phyloP scores from a whole-genome alignment of 2,888 invertebrate species.

The Steinernema scapterisci region DNA sequence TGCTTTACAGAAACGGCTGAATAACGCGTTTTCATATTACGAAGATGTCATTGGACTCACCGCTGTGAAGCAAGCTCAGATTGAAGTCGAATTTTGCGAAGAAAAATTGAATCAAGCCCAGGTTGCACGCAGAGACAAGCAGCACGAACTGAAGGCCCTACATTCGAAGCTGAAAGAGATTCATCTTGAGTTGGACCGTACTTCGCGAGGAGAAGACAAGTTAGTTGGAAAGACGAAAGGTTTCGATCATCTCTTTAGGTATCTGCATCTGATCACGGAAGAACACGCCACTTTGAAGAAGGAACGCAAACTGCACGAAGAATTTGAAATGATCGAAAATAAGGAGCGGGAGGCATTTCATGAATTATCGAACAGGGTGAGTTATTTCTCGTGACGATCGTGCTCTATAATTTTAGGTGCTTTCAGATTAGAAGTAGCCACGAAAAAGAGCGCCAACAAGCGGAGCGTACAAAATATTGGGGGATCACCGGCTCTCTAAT shows the following conservation, averaged over 20 bases:
- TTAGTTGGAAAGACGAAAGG: too few relatives aligned
- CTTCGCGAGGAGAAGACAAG: slow-evolving; percentile 72
- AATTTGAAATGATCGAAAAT: slow-evolving; percentile 76
- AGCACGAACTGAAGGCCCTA: slow-evolving; percentile 73
- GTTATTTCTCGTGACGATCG: not conserved
- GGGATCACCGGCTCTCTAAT: slow-evolving; percentile 78
- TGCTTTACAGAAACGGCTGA: too few relatives aligned
- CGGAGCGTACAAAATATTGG: slow-evolving; percentile 84
- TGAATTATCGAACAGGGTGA: slow-evolving; percentile 58
- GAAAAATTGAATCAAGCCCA: slow-evolving; percentile 76
- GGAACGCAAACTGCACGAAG: slow-evolving; percentile 71
- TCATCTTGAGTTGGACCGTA: slow-evolving; percentile 79
- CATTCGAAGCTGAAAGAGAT: slow-evolving; percentile 77
- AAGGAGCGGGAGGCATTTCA: slow-evolving; percentile 75
- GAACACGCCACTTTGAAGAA: slow-evolving; percentile 74
- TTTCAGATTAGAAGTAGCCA: slow-evolving; percentile 78
- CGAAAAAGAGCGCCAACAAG: slow-evolving; percentile 80
- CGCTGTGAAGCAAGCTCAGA: slow-evolving; percentile 79
- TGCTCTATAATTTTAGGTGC: not conserved
- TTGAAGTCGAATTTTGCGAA: slow-evolving; percentile 75
- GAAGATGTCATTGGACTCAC: slow-evolving; percentile 75
- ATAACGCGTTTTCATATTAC: slow-evolving; percentile 40
- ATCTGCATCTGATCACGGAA: slow-evolving; percentile 77
- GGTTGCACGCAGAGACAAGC: slow-evolving; percentile 75
- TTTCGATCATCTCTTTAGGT: slow-evolving; percentile 70